Evolutionary conservation across 2,888 invertebrate genomes (phyloP).

Genomic region (Cheilosia impressa): DNA sequence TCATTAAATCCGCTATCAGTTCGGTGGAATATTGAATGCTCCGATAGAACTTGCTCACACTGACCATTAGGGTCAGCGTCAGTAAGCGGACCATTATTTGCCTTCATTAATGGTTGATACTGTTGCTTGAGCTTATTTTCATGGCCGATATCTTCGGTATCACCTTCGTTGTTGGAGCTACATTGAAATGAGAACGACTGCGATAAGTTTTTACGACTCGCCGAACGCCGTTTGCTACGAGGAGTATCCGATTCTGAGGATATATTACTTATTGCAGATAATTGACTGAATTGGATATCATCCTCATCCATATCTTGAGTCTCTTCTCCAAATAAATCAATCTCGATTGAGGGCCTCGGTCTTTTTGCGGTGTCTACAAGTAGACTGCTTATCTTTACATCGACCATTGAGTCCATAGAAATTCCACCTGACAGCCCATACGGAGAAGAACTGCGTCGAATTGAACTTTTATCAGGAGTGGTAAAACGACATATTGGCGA

Average conservation of each 20-base stretch:
- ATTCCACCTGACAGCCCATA: constrained; percentile 65
- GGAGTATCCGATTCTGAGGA: constrained; percentile 81
- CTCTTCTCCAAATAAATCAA: constrained; percentile 77
- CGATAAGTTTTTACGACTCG: constrained; percentile 83
- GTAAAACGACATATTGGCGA: constrained; percentile 17
- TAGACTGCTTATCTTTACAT: constrained; percentile 79
- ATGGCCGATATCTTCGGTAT: neutral
- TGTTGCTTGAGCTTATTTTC: neutral
- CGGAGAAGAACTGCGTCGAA: constrained; percentile 75
- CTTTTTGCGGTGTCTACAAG: constrained; percentile 78
- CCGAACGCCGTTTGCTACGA: constrained; percentile 80
- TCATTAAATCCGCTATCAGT: constrained; percentile 83
- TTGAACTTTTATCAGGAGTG: constrained; percentile 80
- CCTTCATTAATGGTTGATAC: neutral
- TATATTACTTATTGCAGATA: constrained; percentile 78
- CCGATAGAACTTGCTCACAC: constrained; percentile 10
- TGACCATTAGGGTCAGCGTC: neutral
- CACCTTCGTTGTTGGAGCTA: constrained; percentile 39
- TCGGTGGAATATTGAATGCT: constrained; percentile 77
- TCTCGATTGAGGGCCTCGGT: constrained; percentile 59
- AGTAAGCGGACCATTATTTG: constrained; percentile 1
- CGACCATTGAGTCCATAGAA: constrained; percentile 80
- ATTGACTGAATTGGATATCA: constrained; percentile 80
- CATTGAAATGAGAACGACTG: constrained; percentile 81
- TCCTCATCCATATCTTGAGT: constrained; percentile 78